These are phyloP conservation scores for Paramormyrops hopkinsi DNA, from an alignment of 2,797 vertebrate species.

Conservation along the genomic window DNA sequence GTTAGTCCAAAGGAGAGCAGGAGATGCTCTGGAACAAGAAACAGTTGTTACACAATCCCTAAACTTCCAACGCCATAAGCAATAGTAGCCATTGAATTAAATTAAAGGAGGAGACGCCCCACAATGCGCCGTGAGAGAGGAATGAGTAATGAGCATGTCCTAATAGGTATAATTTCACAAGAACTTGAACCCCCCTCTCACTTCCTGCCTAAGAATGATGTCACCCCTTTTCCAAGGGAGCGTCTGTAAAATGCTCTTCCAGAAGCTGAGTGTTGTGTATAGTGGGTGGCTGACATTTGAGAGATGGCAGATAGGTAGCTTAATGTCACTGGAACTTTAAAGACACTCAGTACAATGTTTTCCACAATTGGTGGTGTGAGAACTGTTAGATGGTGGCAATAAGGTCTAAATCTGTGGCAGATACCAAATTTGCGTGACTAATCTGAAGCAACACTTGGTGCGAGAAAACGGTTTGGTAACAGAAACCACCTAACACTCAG, in stretches of 20 bases:
- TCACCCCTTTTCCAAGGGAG: conserved; percentile 64
- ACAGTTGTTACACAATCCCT: background rate
- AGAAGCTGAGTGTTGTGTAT: conserved; percentile 38
- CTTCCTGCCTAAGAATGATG: conserved; percentile 73
- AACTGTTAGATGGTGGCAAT: background rate
- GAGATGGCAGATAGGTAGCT: conserved; percentile 20
- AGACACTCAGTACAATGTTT: background rate
- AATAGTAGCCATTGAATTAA: background rate
- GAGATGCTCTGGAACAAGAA: background rate
- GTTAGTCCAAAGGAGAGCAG: background rate
- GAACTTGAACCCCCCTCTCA: conserved; percentile 62
- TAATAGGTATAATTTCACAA: conserved; percentile 63
- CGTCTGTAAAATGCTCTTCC: conserved; percentile 61
- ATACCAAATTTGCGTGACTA: background rate
- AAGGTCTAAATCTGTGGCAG: background rate
- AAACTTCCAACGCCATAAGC: background rate
- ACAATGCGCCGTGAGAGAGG: background rate
- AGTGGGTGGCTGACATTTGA: conserved; percentile 24
- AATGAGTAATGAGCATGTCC: background rate
- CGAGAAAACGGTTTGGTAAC: background rate
- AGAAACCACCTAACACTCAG: background rate
- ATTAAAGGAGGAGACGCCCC: background rate
- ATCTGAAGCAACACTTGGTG: background rate
- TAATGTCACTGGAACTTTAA: background rate
- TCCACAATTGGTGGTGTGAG: background rate